Conservation (phyloP, 2,888 invertebrate genomes). For the Eledona agricola region DNA sequence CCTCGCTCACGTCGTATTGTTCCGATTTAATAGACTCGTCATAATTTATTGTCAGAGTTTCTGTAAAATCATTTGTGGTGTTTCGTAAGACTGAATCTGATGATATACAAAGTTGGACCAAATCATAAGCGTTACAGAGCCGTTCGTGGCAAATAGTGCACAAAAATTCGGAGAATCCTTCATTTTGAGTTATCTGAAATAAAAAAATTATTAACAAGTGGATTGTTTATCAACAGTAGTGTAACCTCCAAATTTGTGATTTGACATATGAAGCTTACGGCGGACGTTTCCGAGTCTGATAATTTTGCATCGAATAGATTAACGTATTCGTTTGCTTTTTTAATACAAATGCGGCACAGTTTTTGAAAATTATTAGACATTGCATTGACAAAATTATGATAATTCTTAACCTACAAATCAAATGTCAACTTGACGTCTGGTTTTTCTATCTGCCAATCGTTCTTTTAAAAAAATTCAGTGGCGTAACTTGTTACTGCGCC, state of each 20-base stretch:
- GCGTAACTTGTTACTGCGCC: too few species aligned
- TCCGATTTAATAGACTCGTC: neutral
- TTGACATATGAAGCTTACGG: constrained; percentile 26
- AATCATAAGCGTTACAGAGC: constrained; percentile 5
- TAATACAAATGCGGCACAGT: constrained; percentile 26
- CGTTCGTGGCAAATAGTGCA: constrained; percentile 13
- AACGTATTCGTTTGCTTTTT: constrained; percentile 7
- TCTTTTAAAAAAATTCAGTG: too few species aligned
- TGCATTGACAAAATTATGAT: neutral
- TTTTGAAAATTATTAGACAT: constrained; percentile 12
- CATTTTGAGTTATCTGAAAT: constrained; percentile 21
- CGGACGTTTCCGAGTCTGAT: neutral
- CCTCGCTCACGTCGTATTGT: constrained; percentile 6
- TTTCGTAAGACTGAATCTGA: constrained; percentile 15
- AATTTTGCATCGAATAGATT: constrained; percentile 16
- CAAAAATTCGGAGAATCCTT: constrained; percentile 12
- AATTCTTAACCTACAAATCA: too few species aligned
- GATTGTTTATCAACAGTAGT: constrained; percentile 13
- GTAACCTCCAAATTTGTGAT: constrained; percentile 37
- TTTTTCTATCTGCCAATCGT: too few species aligned
- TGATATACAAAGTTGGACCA: constrained; percentile 18
- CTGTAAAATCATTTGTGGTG: constrained; percentile 2
- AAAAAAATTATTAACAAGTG: constrained; percentile 1
- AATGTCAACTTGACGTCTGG: too few species aligned
- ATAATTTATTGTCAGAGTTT: constrained; percentile 10